Conservation (phyloP, 2,797 vertebrate genomes). For the Eulemur albifrons region DNA sequence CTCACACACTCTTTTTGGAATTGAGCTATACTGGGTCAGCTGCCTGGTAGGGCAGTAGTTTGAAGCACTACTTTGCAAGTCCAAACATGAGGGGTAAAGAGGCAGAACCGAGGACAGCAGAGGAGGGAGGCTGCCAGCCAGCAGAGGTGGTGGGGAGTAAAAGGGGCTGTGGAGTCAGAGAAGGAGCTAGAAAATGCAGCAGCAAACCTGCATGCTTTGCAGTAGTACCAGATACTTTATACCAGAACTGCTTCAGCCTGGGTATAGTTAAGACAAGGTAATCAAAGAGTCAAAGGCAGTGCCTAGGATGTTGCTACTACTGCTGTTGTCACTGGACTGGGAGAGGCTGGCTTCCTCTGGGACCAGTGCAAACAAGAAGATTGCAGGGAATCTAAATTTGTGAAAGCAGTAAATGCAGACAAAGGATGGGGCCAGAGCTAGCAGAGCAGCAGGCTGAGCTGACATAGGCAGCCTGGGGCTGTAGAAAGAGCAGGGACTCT, state of each 20-base stretch:
- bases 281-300: neutral
- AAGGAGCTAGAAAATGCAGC: neutral
- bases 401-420: neutral
- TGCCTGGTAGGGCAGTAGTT: neutral
- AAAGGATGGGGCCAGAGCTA: neutral
- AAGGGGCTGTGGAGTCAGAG: neutral
- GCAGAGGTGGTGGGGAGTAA: neutral
- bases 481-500: neutral
- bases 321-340: neutral
- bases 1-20: neutral
- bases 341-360: neutral
- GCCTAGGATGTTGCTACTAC: neutral
- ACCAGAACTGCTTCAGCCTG: neutral
- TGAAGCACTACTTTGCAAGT: neutral
- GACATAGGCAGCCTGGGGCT: neutral
- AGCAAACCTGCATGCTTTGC: neutral
- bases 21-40: neutral
- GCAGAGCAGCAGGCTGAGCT: neutral
- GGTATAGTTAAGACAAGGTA: constrained; percentile 50
- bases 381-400: neutral
- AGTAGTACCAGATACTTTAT: neutral
- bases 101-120: constrained; percentile 26
- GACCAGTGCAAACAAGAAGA: neutral
- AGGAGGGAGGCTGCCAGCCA: neutral
- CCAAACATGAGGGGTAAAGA: neutral